Base-by-base conservation (phyloP, 1,140 invertebrate species). In the Polyergus mexicanus region DNA sequence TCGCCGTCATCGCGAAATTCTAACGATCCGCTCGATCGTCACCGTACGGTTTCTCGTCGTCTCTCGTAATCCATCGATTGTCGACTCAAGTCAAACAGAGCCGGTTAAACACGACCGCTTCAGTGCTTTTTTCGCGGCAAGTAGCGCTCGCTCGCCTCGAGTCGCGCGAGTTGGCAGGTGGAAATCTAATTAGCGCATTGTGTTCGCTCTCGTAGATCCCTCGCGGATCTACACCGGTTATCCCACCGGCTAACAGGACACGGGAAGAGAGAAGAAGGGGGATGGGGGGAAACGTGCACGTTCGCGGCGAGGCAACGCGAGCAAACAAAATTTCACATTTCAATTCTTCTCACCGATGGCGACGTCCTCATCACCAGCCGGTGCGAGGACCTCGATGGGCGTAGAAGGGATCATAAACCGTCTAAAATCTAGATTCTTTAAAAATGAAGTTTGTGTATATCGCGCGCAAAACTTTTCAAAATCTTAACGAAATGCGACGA, bases 151-250 rank as follows among this genome's bases (percentile, higher is more conserved):
- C 47, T 60, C 51, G 78, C 38, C 78, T 72, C 35, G 38, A 44
- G 66, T 25, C 66, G 44, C 76, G 13, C 47, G 66, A n/a, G 58
- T 56, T 84, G 85, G 85, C 88, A 90, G 89, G 88, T 90, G 88
- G 89, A 90, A 89, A 89, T 90, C 89, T 89, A 90, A 90, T 89
- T 90, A 90, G 88, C 88, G 78, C 86, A 75, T 72, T 76, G 74
- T 89, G 78, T 89, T 89, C 65, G 88, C 88, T 89, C 86, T 77
- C 72, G 72, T 56, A 84, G 86, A 88, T 88, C 78, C 58, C 63
- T 69, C 76, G 56, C 69, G 86, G 86, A 86, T n/a, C n/a, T 86
- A 89, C 66, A 35, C 72, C 54, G 56, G 22, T 32, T 78, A 84
- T 89, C 87, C 87, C 88, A 86, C 68, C 68, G 87, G 60, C 65